Evolutionary conservation across 2,113 vertebrate species (phyloP), one percentile per base, ranked within the genome.

Genomic region (Gnathonemus echidnorhynchus): DNA sequence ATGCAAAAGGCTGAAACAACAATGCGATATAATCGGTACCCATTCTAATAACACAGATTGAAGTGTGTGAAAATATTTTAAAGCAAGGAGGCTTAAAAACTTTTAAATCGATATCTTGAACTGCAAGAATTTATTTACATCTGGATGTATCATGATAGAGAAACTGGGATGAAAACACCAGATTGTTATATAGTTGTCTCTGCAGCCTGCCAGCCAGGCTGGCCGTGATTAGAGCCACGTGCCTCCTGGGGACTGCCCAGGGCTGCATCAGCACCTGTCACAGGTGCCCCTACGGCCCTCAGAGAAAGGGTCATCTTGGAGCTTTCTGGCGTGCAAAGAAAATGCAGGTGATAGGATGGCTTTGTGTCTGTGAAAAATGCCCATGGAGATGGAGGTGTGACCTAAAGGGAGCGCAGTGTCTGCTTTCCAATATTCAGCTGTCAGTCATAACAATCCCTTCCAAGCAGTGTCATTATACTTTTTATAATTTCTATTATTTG

Each of bases 161-260:
- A 10, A 84, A 88, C 89, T 27, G 84, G 77, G 42, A 31, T 77
- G 87, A 70, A 58, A 89, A 89, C 9, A 84, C 83, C 52, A 27
- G 50, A 39, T 46, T 70, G n/a, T 52, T 80, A 80, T 39, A 86
- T 56, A 90, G 90, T 90, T 90, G 87, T 91, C 42, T 87, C 87
- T 89, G 70, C 88, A 88, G 45, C 74, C 89, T 62, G 84, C 80
- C 62, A 91, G 91, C 87, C 62, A 88, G 50, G 88, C 86, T 88
- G 53, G 50, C 88, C 88, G 62, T 88, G 89, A 92, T 91, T 88
- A 90, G 39, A 86, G 86, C 91, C 83, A 87, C 90, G 70, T 90
- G 89, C 89, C 90, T 86, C 66, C 19, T 1, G 62, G 77, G 58
- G 62, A 39, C 88, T 88, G 50, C 35, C 31, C 85, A 49, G 39